Conservation (phyloP, 2,113 vertebrate genomes). For the Xenotilapia leptura region DNA sequence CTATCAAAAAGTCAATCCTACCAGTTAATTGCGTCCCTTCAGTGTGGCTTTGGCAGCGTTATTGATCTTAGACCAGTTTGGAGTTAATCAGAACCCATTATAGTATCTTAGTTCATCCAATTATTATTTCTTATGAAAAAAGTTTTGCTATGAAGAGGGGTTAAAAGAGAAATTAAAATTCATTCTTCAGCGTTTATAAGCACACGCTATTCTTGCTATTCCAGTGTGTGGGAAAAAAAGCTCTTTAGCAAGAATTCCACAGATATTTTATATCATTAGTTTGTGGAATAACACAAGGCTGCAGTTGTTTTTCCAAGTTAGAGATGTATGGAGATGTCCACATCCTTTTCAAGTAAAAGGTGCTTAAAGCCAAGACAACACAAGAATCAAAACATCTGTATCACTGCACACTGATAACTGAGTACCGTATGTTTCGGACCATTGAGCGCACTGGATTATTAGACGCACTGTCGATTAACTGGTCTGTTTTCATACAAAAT, state of each 20-base stretch:
- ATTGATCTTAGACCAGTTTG: constrained; percentile 41
- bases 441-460: background rate
- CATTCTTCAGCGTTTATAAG: constrained; percentile 12
- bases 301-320: background rate
- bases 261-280: background rate
- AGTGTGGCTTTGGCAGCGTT: constrained; percentile 14
- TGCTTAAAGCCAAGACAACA: background rate
- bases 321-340: background rate
- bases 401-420: background rate
- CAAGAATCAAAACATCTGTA: background rate
- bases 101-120: background rate
- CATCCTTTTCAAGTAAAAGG: background rate
- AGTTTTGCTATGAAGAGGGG: background rate
- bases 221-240: background rate
- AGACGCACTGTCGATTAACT: background rate
- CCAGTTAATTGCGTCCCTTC: constrained; percentile 13
- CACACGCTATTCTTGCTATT: background rate
- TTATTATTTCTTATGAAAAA: background rate
- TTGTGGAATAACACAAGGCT: background rate
- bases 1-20: constrained; percentile 24
- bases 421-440: background rate
- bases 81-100: constrained; percentile 11
- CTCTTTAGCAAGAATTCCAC: constrained; percentile 12
- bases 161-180: constrained; percentile 13
- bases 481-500: background rate